Evolutionary conservation across 2,888 invertebrate species (phyloP), one percentile per base, ranked within the genome.

Genomic region (Pachycephus smyrnensis): DNA sequence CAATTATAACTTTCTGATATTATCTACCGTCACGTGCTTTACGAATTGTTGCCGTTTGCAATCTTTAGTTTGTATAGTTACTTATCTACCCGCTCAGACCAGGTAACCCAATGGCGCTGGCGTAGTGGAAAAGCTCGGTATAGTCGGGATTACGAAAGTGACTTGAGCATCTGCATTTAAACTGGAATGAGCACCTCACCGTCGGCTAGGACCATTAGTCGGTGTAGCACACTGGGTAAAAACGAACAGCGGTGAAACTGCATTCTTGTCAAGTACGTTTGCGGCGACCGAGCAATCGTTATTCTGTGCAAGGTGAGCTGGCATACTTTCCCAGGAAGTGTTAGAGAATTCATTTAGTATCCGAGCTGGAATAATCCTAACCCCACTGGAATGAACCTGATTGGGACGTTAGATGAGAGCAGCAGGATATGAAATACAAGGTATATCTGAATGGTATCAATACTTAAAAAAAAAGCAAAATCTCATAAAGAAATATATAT

Each of bases 191-290:
- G 71, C 12, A 30, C 4, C 12, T 71, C 11, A 11, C 31, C 11
- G 15, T 69, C 30, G 30, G 69, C 31, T 0, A 11, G 32, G 15
- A 69, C 3, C 4, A 31, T 15, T 15, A 11, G 31, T 30, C 71
- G 12, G 12, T 32, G 11, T 2, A 31, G 71, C 31, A 15, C 3
- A 15, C 40, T 9, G 6, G 0, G 23, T 40, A 40, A 40, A 40
- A 40, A 40, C 0, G 6, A 23, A 15, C 69, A 32, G 30, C 69
- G 84, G 87, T 87, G 86, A 88, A 88, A 88, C 88, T 86, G 88
- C 88, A 88, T 88, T 88, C 88, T 88, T 88, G 85, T 88, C 88
- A 88, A 88, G 88, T 88, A 88, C 88, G 88, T 88, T 87, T 81
- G 85, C 83, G 84, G 78, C 78, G 82, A 79, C 81, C 76, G 85